Conservation (phyloP, 2,888 invertebrate species). For the Standfussiana lucernea region DNA sequence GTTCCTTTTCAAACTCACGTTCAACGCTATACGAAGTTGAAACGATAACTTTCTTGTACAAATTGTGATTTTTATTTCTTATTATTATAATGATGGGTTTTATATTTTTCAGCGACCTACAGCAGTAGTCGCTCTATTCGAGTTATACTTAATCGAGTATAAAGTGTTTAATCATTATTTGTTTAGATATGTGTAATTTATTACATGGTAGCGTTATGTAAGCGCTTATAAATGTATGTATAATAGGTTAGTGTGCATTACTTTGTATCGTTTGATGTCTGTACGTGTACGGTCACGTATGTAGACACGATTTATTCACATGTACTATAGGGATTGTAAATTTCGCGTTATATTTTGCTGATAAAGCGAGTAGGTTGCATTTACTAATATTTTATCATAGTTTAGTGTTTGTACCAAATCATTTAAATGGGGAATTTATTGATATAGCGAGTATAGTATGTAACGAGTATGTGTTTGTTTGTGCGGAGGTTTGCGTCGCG, state of each 20-base stretch:
- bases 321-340: constrained; percentile 86
- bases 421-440: constrained; percentile 79
- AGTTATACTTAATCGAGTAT: constrained; percentile 67
- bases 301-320: constrained; percentile 64
- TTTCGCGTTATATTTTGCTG: constrained; percentile 83
- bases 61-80: constrained; percentile 69
- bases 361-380: constrained; percentile 87
- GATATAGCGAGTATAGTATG: constrained; percentile 64
- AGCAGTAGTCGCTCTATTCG: constrained; percentile 60
- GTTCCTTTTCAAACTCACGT: constrained; percentile 67
- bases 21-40: constrained; percentile 53
- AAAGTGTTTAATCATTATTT: constrained; percentile 70
- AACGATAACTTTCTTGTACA: constrained; percentile 72
- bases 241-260: constrained; percentile 66
- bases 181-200: constrained; percentile 73
- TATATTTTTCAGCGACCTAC: constrained; percentile 62
- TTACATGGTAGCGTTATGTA: constrained; percentile 62
- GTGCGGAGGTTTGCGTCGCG: constrained; percentile 40
- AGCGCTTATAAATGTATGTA: constrained; percentile 70
- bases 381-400: constrained; percentile 90
- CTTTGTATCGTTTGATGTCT: constrained; percentile 66
- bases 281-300: constrained; percentile 49
- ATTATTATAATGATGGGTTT: constrained; percentile 58
- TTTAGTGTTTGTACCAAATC: constrained; percentile 89
- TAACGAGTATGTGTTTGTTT: constrained; percentile 49